Conservation (phyloP, 2,113 vertebrate genomes). For the Actenoides lindsayi region DNA sequence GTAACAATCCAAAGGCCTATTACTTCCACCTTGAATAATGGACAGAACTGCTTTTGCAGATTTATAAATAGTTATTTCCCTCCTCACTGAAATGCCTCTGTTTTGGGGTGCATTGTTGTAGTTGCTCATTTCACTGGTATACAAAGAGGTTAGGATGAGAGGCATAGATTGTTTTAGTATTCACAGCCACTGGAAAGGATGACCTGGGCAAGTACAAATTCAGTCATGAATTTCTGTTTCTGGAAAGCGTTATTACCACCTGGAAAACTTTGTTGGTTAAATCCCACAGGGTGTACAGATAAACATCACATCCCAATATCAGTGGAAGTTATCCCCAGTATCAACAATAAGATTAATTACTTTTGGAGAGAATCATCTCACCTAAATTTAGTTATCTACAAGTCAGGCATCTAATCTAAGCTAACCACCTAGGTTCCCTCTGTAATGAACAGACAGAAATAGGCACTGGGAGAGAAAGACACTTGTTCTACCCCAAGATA, state of each 20-base stretch:
- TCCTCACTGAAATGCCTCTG: neutral
- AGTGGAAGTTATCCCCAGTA: neutral
- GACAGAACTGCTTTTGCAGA: neutral
- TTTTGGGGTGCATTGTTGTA: neutral
- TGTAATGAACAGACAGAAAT: neutral
- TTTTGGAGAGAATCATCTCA: neutral
- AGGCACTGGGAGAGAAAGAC: neutral
- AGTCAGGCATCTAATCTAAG: slow-evolving; percentile 34
- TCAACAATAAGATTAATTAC: slow-evolving; percentile 31
- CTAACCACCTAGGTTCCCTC: neutral
- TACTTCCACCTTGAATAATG: neutral
- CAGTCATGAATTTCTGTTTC: neutral
- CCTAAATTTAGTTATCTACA: slow-evolving; percentile 8
- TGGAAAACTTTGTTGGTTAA: neutral
- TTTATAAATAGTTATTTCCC: neutral
- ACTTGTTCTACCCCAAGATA: neutral
- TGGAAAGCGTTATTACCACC: neutral
- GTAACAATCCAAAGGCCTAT: neutral
- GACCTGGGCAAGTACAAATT: neutral
- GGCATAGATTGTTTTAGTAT: neutral
- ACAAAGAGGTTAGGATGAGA: neutral
- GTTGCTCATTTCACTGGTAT: neutral
- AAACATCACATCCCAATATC: neutral
- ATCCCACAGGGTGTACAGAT: neutral
- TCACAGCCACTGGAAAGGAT: neutral